Base-by-base conservation (phyloP, 2,797 vertebrate genomes). In the Cuniculus paca region DNA sequence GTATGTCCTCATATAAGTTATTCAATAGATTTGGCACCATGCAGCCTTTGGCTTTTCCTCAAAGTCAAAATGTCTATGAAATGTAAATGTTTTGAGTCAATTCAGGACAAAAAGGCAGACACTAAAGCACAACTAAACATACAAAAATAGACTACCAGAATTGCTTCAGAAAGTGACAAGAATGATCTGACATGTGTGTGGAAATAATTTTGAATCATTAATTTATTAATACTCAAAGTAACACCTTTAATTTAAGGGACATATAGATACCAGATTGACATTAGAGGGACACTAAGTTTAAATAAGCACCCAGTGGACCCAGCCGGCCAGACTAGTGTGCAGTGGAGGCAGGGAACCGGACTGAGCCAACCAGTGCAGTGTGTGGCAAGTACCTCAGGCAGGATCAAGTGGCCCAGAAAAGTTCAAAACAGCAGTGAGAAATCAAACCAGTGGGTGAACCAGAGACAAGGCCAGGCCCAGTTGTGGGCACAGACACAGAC, bases 401-500 rank as follows among this genome's bases (percentile, higher is more conserved):
- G 16, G 6, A n/a, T 65, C 34, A 19, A 19, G 34, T 16, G n/a
- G 17, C 34, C 34, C 6, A 34, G 16, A 65, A 65, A n/a, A 19
- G 16, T n/a, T 34, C 63, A 65, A n/a, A n/a, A n/a, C 5, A 31
- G 7, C 16, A 65, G 1, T n/a, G 63, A 19, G 63, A n/a, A 17
- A 17, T 65, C 34, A n/a, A 65, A 65, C 63, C 34, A n/a, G 63
- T 65, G 63, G 7, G 1, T 65, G 16, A n/a, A 16, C 34, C 17
- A 68, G 16, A n/a, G 34, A 19, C 34, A 36, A 68, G 16, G n/a
- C 17, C 16, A n/a, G 63, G 17, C 14, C 34, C 14, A n/a, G 16
- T n/a, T 8, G 16, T 7, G 34, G 17, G 5, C 8, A 3, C 63
- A 68, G 2, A n/a, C 1, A 19, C 34, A 17, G 0, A 19, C 63